Percentiles rank a stretch among this genome's conserved stretches.
Conservation (phyloP, 2,797 vertebrate genomes). For the Pyrrhura leucotis region DNA sequence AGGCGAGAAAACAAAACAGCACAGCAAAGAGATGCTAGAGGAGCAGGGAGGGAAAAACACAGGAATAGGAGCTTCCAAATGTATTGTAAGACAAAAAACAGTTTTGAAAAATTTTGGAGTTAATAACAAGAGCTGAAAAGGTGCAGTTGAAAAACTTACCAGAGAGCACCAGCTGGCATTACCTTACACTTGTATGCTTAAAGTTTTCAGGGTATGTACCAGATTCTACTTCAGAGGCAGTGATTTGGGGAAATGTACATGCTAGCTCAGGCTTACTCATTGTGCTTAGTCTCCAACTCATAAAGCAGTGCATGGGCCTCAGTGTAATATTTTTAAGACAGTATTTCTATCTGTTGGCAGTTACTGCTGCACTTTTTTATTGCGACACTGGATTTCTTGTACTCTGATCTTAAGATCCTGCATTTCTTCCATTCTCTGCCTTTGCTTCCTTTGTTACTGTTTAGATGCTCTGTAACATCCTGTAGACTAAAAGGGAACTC, state of each 20-base stretch:
- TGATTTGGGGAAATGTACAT: background rate
- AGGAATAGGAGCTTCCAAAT: background rate
- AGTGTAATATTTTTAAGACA: background rate
- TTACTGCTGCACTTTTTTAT: background rate
- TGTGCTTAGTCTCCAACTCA: background rate
- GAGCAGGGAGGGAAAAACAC: background rate
- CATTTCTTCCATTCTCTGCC: background rate
- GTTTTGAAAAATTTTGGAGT: background rate
- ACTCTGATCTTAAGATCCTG: background rate
- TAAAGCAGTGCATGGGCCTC: background rate
- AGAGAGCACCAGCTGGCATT: background rate
- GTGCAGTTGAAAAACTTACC: background rate
- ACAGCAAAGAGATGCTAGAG: background rate
- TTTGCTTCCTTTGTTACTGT: background rate
- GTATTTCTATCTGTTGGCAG: background rate
- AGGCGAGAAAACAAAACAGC: background rate
- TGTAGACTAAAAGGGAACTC: background rate
- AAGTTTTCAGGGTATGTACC: background rate
- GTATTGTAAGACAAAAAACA: background rate
- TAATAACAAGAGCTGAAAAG: background rate
- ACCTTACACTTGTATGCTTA: background rate
- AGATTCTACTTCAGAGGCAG: background rate
- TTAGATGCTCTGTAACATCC: background rate
- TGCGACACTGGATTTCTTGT: background rate
- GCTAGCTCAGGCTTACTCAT: background rate